phyloP scores from a whole-genome alignment of 2,797 vertebrate genomes.

The Pagetopsis macropterus region DNA sequence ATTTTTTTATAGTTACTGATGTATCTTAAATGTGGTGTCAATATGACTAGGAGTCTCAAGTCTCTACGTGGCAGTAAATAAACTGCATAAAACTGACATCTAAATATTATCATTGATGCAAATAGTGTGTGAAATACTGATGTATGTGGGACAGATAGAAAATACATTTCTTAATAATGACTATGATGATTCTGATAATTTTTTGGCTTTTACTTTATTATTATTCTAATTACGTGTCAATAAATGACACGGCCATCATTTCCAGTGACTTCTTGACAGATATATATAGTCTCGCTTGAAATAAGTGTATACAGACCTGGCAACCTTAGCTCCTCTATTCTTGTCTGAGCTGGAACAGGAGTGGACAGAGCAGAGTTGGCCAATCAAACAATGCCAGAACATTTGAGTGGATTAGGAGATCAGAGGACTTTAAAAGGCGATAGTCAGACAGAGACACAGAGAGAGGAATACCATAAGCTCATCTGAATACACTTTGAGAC shows the following conservation, averaged over 20 bases:
- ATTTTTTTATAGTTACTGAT: background rate
- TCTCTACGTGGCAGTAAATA: background rate
- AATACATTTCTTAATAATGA: no score
- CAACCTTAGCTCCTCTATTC: slow-evolving; percentile 46
- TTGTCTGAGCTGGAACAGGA: slow-evolving; percentile 46
- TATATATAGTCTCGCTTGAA: background rate
- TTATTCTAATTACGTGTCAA: slow-evolving; percentile 10
- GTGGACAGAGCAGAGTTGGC: slow-evolving; percentile 34
- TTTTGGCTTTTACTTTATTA: background rate
- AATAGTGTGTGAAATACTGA: background rate
- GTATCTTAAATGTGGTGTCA: background rate
- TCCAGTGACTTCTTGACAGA: slow-evolving; percentile 10
- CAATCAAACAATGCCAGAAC: slow-evolving; percentile 16
- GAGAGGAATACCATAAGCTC: slow-evolving; percentile 27
- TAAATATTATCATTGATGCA: background rate
- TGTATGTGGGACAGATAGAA: background rate
- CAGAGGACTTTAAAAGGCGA: slow-evolving; percentile 55
- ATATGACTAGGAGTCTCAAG: background rate
- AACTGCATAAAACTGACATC: background rate
- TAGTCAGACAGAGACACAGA: background rate
- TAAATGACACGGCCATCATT: slow-evolving; percentile 14
- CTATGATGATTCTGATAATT: slow-evolving; percentile 8
- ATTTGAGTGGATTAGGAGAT: slow-evolving; percentile 64
- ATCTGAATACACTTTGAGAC: slow-evolving; percentile 20
- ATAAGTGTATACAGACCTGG: no score